phyloP scores from a whole-genome alignment of 2,113 vertebrate species.

The Psephotus haematonotus region DNA sequence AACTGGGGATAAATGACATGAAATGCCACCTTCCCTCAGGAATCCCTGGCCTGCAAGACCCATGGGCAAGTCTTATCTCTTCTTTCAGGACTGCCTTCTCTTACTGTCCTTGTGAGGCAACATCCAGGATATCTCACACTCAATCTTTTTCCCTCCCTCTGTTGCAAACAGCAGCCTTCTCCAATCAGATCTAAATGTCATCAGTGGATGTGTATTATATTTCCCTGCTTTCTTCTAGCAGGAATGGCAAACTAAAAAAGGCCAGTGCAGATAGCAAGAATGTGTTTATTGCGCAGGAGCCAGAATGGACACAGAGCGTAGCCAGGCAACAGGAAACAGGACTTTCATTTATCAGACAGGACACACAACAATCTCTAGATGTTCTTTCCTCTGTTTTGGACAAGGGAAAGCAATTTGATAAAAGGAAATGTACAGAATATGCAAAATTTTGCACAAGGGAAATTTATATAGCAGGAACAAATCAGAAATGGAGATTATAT shows the following conservation, averaged over 20 bases:
- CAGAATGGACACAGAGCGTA: background rate
- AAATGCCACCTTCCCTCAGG: background rate
- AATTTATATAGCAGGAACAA: background rate
- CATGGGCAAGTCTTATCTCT: background rate
- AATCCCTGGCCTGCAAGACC: background rate
- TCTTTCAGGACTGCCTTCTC: background rate
- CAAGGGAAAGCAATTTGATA: background rate
- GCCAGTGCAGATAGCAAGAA: background rate
- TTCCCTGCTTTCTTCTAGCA: background rate
- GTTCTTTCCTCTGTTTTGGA: background rate
- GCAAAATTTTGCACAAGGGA: background rate
- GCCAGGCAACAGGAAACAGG: constrained; percentile 21
- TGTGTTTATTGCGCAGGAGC: background rate
- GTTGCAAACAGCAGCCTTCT: background rate
- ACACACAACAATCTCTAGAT: background rate
- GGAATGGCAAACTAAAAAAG: background rate
- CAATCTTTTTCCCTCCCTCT: background rate
- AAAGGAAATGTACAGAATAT: background rate
- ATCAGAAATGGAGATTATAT: background rate
- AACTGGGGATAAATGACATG: background rate
- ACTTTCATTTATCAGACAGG: background rate
- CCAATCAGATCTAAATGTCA: background rate
- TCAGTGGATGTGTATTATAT: background rate
- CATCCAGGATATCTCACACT: background rate
- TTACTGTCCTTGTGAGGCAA: background rate